Base-by-base conservation (phyloP, 2,797 vertebrate genomes). In the Manis pentadactyla region DNA sequence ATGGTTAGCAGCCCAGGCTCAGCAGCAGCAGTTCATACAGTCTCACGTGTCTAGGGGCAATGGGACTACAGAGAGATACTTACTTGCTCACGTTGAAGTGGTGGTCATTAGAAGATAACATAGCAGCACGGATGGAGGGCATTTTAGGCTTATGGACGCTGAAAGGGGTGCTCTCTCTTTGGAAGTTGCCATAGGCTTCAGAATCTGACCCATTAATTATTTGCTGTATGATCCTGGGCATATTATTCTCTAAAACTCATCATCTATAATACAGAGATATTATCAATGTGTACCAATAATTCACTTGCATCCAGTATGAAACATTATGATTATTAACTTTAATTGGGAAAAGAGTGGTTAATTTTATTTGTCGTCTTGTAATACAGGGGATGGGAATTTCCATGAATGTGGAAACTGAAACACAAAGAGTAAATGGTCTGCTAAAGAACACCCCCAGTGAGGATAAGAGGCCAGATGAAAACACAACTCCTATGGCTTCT, bases 121-220 rank as follows among this genome's bases (percentile, higher is more conserved):
- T 5, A 25, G 42, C 1, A 27, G 14, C 39, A 63, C 13, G 12
- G 11, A 4, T 29, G 5, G 37, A 66, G 19, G 12, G 31, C 3
- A 42, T 34, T 53, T 37, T 29, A 46, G 25, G 21, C 1, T 49
- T 27, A 13, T 8, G 4, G n/a, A 57, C 68, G 7, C 59, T 83
- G 18, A 84, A 75, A 92, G 23, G 7, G 1, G 17, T 64, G 7
- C 42, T 34, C 18, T 21, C 31, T 23, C 27, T 88, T 90, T 73
- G 27, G 10, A 90, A 69, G 25, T 12, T 59, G 37, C 53, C 68
- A 73, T 3, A 15, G 61, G 5, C 55, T 93, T 86, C n/a, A 23
- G 55, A 91, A 49, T 71, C 42, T 79, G 57, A 92, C n/a, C 25
- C 5, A 82, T 61, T 37, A 57, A 18, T 81, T 92, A 71, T 15